phyloP scores from a whole-genome alignment of 2,113 vertebrate genomes.

The Psettodes erumei region DNA sequence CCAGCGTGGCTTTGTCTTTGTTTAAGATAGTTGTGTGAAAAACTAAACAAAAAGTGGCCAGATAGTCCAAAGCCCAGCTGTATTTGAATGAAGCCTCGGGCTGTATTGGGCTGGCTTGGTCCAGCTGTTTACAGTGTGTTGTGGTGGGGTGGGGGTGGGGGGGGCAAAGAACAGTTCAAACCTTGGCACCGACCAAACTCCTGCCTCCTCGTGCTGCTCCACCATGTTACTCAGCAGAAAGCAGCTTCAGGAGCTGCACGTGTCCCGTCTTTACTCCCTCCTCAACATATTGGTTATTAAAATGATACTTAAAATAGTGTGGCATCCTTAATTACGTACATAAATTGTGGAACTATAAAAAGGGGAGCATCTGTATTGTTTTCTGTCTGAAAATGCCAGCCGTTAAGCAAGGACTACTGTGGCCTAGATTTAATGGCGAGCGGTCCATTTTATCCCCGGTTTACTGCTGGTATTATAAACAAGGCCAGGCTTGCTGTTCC shows the following conservation, averaged over 20 bases:
- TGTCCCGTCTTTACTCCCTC: not conserved
- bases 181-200: slow-evolving; percentile 19
- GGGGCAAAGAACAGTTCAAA: slow-evolving; percentile 32
- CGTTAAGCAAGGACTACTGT: slow-evolving; percentile 30
- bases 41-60: slow-evolving; percentile 43
- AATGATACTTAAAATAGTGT: not conserved
- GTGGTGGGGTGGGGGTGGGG: no score
- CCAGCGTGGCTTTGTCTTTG: slow-evolving; percentile 12
- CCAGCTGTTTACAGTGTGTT: slow-evolving; percentile 61
- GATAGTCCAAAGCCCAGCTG: slow-evolving; percentile 30
- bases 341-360: not conserved
- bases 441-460: slow-evolving; percentile 55
- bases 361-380: slow-evolving; percentile 8
- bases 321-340: not conserved
- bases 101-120: slow-evolving; percentile 16
- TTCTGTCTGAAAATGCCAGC: slow-evolving; percentile 19
- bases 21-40: slow-evolving; percentile 49
- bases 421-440: slow-evolving; percentile 72
- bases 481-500: not conserved
- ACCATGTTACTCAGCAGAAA: slow-evolving; percentile 17
- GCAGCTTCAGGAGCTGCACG: slow-evolving; percentile 1
- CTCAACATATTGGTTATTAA: not conserved
- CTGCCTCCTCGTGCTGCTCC: not conserved
- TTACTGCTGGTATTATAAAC: slow-evolving; percentile 50
- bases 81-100: slow-evolving; percentile 38